Evolutionary conservation across 2,888 invertebrate genomes (phyloP).

Genomic region (Maniola hyperantus): DNA sequence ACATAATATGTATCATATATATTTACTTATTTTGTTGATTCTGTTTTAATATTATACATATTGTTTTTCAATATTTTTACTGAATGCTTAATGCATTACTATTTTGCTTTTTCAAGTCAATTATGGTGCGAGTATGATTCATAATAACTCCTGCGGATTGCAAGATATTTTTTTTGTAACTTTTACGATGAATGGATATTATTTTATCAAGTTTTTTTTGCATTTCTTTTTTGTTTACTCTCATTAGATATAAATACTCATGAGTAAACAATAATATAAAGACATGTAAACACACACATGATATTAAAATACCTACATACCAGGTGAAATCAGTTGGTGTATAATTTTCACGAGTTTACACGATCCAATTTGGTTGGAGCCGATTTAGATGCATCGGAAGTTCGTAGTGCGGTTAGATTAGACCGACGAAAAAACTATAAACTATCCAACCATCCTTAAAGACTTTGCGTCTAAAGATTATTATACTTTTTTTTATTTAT

Average conservation of each 20-base stretch:
- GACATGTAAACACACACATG: too few species aligned
- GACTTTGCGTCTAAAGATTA: background rate
- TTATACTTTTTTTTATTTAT: too few species aligned
- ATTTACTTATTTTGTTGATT: slow-evolving; percentile 30
- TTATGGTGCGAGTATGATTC: slow-evolving; percentile 72
- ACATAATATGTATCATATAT: too few species aligned
- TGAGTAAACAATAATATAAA: too few species aligned
- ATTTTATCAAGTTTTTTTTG: too few species aligned
- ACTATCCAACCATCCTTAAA: background rate
- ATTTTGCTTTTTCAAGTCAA: slow-evolving; percentile 71
- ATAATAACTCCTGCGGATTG: slow-evolving; percentile 45
- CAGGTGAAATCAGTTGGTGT: background rate
- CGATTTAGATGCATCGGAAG: background rate
- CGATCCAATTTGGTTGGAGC: background rate
- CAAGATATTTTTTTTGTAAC: slow-evolving; percentile 39
- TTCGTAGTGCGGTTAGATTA: background rate
- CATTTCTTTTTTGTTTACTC: too few species aligned
- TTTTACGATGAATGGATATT: too few species aligned
- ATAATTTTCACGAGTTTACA: background rate
- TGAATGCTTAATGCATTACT: slow-evolving; percentile 42
- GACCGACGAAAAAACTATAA: background rate
- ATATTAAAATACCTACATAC: background rate
- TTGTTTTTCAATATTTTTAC: slow-evolving; percentile 38
- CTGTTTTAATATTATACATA: slow-evolving; percentile 31
- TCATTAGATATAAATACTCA: too few species aligned